Evolutionary conservation across 2,113 vertebrate species (phyloP).

Genomic region (Elachura formosa): DNA sequence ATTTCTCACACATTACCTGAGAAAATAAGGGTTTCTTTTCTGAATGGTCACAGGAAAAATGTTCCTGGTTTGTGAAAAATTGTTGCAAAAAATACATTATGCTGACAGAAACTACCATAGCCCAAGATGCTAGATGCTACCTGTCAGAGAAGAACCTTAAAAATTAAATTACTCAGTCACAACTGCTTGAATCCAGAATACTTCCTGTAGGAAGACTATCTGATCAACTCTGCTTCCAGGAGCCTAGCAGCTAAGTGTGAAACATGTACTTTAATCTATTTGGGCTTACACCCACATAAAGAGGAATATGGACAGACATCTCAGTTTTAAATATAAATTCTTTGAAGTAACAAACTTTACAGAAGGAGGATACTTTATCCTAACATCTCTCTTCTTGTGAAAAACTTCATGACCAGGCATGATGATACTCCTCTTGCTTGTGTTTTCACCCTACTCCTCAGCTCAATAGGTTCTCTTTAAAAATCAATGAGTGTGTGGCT

Average conservation of each 20-base stretch:
- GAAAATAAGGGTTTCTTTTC: neutral
- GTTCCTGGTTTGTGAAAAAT: neutral
- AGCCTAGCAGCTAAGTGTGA: neutral
- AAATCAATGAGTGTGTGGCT: neutral
- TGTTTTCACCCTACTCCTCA: neutral
- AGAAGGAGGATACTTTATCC: neutral
- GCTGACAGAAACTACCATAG: neutral
- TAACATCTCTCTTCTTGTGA: neutral
- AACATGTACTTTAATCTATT: neutral
- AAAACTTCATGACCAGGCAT: neutral
- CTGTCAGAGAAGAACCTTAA: neutral
- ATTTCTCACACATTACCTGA: neutral
- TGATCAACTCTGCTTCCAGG: neutral
- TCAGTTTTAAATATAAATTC: neutral
- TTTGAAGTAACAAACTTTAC: neutral
- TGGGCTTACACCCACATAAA: neutral
- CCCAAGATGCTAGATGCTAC: neutral
- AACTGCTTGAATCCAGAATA: neutral
- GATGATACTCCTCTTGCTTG: neutral
- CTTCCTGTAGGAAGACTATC: neutral
- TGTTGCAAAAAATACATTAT: neutral
- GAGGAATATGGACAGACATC: neutral
- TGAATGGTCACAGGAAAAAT: neutral
- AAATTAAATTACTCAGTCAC: neutral
- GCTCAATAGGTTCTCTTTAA: neutral